Evolutionary conservation across 2,888 invertebrate species (phyloP), one percentile per base, ranked within the genome.

Genomic region (Dicranocentrus wangi): DNA sequence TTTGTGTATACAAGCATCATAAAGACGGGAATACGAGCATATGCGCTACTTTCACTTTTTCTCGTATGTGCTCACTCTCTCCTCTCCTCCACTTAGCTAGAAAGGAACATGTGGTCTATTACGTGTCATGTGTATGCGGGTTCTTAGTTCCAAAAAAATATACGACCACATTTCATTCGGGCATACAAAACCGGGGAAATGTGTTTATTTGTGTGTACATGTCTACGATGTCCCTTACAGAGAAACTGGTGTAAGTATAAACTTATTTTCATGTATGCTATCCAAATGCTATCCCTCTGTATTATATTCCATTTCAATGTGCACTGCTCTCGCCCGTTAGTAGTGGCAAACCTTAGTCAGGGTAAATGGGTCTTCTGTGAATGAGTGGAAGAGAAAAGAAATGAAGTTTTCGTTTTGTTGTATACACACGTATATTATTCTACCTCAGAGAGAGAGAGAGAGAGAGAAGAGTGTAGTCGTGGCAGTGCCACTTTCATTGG

Each of bases 81-180:
- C 8, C 39, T 8, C 39, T 39, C 8, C 39, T 39, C 55, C 55
- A 23, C n/a, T 47, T n/a, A 10, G 2, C n/a, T 19, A 23, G 8
- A 61, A n/a, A 21, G 42, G 63, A 63, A 42, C 63, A 63, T 42
- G 63, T 39, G 39, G 42, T 28, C 7, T 42, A 42, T 13, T 28
- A 32, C 42, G 63, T 63, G 63, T 23, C 28, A 13, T 13, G 60
- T 60, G 60, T 32, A 3, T 63, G 39, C n/a, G n/a, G 3, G 39
- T 39, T 3, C 21, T 19, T 55, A 23, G 55, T 21, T 55, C 7
- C 55, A n/a, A 55, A 23, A 23, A 63, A 63, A 23, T 39, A 63
- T 63, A 63, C 28, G 63, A 72, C 72, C 72, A 27, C 72, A 72
- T 72, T 72, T 72, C 61, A 47, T 47, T 61, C 42, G 25, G 17